Evolutionary conservation across 1,140 invertebrate species (phyloP).

Genomic region (Lordiphosa clarofinis): DNA sequence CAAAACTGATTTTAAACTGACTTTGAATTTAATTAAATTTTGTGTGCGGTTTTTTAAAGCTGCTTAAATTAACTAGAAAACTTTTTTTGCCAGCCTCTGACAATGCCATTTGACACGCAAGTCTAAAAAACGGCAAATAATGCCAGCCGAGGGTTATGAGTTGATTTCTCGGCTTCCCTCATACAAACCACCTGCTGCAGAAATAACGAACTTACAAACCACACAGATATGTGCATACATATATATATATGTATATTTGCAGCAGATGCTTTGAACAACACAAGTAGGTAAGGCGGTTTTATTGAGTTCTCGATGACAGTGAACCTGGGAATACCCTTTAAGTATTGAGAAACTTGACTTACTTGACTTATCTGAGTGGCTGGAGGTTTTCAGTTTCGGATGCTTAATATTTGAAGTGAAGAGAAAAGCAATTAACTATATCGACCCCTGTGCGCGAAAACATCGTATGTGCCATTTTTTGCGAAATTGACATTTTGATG

Average conservation of each 20-base stretch:
- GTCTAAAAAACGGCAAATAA: conserved; percentile 37
- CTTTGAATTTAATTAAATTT: conserved; percentile 69
- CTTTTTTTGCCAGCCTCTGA: conserved; percentile 21
- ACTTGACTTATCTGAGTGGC: too few relatives aligned
- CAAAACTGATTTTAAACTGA: conserved; percentile 36
- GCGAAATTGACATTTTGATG: too few relatives aligned
- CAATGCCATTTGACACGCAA: conserved; percentile 36
- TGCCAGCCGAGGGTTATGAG: conserved; percentile 8
- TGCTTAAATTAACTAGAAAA: conserved; percentile 58
- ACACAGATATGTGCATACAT: conserved; percentile 3
- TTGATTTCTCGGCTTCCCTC: conserved; percentile 3
- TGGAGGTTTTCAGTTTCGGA: too few relatives aligned
- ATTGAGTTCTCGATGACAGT: not conserved
- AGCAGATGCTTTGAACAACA: conserved; percentile 50
- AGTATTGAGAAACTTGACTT: too few relatives aligned
- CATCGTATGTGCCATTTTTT: too few relatives aligned
- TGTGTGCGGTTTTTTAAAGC: conserved; percentile 42
- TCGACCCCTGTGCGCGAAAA: too few relatives aligned
- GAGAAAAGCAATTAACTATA: too few relatives aligned
- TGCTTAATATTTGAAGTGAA: too few relatives aligned
- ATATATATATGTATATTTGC: conserved; percentile 26
- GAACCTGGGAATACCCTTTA: not conserved
- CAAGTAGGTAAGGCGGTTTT: conserved; percentile 7
- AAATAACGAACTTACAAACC: conserved; percentile 40
- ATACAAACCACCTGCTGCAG: conserved; percentile 72